Percentiles rank a stretch among this genome's conserved stretches.
Evolutionary conservation across 2,888 invertebrate species (phyloP).

Genomic region (Drosophila sordidula): DNA sequence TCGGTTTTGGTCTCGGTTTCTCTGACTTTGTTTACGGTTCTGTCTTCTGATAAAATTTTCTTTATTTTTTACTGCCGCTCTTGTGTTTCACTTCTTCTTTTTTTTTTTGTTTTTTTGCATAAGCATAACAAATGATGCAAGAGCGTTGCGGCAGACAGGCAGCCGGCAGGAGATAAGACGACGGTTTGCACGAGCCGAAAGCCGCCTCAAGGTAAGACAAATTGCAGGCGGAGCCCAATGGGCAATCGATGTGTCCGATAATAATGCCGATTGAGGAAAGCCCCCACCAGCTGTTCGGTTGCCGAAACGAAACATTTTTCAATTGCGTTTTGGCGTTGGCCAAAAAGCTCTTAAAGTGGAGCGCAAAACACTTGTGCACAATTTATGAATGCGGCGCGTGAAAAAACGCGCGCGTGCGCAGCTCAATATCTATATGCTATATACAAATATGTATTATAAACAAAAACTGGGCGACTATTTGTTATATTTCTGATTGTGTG

Average conservation of each 20-base stretch:
- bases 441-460: background rate
- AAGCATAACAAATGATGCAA: slow-evolving; percentile 65
- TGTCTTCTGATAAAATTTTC: slow-evolving; percentile 57
- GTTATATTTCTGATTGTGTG: slow-evolving; percentile 47
- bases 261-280: background rate
- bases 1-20: slow-evolving; percentile 1
- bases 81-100: slow-evolving; percentile 6
- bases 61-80: background rate
- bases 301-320: background rate
- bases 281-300: background rate
- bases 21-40: slow-evolving; percentile 18
- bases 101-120: slow-evolving; percentile 32
- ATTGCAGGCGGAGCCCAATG: slow-evolving; percentile 24
- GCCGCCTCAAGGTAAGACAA: slow-evolving; percentile 41
- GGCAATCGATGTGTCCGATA: slow-evolving; percentile 34
- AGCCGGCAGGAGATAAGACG: slow-evolving; percentile 37
- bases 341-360: background rate
- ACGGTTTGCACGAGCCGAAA: slow-evolving; percentile 7
- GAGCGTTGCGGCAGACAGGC: slow-evolving; percentile 19
- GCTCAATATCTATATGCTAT: background rate
- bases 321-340: background rate
- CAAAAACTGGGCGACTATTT: slow-evolving; percentile 39
- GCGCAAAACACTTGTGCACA: background rate
- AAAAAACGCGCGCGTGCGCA: slow-evolving; percentile 47
- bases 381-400: slow-evolving; percentile 2